phyloP scores from a whole-genome alignment of 1,140 invertebrate species.

The Rhagoletis pomonella region DNA sequence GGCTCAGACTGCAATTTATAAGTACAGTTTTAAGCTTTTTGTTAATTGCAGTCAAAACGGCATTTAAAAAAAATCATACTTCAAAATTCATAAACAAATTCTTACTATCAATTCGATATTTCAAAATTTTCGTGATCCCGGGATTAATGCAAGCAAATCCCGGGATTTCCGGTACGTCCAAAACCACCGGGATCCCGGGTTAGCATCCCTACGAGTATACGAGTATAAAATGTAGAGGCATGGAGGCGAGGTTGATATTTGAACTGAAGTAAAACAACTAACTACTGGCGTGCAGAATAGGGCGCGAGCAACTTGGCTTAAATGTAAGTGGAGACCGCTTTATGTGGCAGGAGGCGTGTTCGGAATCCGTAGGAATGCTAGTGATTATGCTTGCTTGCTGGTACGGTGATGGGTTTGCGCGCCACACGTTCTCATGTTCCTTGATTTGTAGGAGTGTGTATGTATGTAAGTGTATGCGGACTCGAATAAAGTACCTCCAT shows the following conservation, averaged over 20 bases:
- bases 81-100: no score
- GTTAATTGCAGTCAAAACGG: no score
- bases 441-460: not conserved
- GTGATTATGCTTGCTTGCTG: slow-evolving; percentile 13
- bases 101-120: no score
- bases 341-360: slow-evolving; percentile 25
- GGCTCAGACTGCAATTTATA: no score
- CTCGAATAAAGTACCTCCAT: not conserved
- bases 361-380: not conserved
- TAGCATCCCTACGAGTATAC: no score
- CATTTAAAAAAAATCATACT: no score
- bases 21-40: no score
- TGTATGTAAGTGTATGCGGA: not conserved
- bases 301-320: no score
- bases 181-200: no score
- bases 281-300: not conserved
- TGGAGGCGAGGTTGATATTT: slow-evolving; percentile 1
- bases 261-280: not conserved
- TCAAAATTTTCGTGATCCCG: no score
- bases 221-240: not conserved
- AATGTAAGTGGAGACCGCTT: not conserved
- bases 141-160: no score
- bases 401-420: not conserved
- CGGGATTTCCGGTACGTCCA: no score
- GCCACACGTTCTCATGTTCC: not conserved